Conservation (phyloP, 2,888 invertebrate genomes). For the Morpho achilles region DNA sequence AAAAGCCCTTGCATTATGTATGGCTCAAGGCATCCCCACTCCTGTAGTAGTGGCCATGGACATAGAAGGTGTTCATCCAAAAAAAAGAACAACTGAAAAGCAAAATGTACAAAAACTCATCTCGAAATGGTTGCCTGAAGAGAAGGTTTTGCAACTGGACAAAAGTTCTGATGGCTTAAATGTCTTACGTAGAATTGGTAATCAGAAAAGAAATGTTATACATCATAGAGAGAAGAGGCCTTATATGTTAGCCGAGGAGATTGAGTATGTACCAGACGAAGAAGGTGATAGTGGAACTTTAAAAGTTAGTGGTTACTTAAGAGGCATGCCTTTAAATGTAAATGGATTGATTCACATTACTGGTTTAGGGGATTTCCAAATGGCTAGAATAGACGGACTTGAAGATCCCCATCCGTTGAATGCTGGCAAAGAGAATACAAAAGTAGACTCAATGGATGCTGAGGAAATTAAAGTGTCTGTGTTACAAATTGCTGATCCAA, state of each 20-base stretch:
- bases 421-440: slow-evolving; percentile 70
- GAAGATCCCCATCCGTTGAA: slow-evolving; percentile 84
- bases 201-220: slow-evolving; percentile 88
- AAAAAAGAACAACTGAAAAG: slow-evolving; percentile 84
- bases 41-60: slow-evolving; percentile 87
- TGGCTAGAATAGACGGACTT: slow-evolving; percentile 86
- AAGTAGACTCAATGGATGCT: slow-evolving; percentile 63
- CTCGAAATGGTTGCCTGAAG: slow-evolving; percentile 87
- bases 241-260: slow-evolving; percentile 89
- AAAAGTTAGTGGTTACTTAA: slow-evolving; percentile 91
- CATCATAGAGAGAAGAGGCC: slow-evolving; percentile 87
- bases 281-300: slow-evolving; percentile 81
- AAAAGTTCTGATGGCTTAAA: slow-evolving; percentile 87
- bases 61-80: slow-evolving; percentile 85
- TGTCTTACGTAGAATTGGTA: slow-evolving; percentile 82
- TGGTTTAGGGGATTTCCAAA: slow-evolving; percentile 96
- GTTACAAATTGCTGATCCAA: slow-evolving; percentile 81
- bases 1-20: slow-evolving; percentile 85
- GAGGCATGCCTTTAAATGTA: slow-evolving; percentile 90
- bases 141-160: slow-evolving; percentile 89
- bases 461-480: slow-evolving; percentile 61
- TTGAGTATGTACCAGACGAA: slow-evolving; percentile 80
- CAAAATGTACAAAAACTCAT: slow-evolving; percentile 82
- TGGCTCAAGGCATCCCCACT: slow-evolving; percentile 90
- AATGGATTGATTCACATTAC: slow-evolving; percentile 94